Percentiles rank a stretch among this genome's conserved stretches.
phyloP scores from a whole-genome alignment of 2,113 vertebrate genomes.

The Gobio gobio region DNA sequence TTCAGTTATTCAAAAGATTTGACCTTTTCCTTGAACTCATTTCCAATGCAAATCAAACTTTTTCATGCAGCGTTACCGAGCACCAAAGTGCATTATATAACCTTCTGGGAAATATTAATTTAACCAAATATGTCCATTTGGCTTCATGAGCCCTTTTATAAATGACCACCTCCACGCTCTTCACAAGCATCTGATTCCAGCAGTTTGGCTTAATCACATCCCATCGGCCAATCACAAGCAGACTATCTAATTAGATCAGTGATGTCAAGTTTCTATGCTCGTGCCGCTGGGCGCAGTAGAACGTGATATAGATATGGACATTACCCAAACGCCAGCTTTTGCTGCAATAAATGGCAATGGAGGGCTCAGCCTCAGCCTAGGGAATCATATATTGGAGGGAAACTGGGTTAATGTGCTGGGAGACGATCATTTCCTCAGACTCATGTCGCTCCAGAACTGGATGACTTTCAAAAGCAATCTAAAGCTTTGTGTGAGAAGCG shows the following conservation, averaged over 20 bases:
- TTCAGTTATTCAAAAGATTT: neutral
- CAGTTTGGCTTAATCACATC: neutral
- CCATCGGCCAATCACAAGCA: neutral
- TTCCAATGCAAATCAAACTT: neutral
- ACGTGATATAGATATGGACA: neutral
- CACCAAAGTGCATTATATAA: neutral
- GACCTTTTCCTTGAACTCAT: neutral
- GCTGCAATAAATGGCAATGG: neutral
- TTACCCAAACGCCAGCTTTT: neutral
- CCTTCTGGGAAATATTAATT: conserved; percentile 20
- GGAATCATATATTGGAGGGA: neutral
- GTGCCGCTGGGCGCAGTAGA: neutral
- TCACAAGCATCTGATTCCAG: neutral
- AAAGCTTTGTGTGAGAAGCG: neutral
- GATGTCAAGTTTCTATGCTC: neutral
- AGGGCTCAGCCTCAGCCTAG: neutral
- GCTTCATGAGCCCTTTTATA: neutral
- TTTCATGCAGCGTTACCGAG: neutral
- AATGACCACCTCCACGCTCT: neutral
- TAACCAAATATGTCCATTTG: neutral
- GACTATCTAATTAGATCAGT: neutral
- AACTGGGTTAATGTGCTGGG: conserved; percentile 9
- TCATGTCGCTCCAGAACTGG: neutral
- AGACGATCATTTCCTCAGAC: neutral
- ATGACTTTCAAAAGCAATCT: neutral